Percentiles rank a stretch among this genome's conserved stretches.
Evolutionary conservation across 2,888 invertebrate species (phyloP).

Genomic region (Clivina fossor): DNA sequence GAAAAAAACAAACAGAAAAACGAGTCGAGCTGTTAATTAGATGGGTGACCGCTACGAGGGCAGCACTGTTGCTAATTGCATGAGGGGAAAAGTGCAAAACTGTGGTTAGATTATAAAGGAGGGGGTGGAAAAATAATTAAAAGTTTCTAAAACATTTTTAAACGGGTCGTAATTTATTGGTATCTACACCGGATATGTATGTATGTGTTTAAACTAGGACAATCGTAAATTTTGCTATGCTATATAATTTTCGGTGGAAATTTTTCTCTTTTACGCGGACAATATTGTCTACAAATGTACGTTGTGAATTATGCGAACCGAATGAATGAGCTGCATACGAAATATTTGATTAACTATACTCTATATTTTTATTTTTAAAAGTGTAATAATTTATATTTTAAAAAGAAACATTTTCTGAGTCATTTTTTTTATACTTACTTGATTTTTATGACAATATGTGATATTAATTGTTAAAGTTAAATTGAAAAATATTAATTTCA

Average conservation of each 20-base stretch:
- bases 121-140: neutral
- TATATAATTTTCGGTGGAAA: no score
- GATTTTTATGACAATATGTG: no score
- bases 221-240: no score
- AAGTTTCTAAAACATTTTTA: neutral
- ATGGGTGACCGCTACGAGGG: neutral
- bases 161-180: neutral
- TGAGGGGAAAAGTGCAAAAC: neutral
- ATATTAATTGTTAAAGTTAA: no score
- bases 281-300: no score
- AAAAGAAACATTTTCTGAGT: neutral
- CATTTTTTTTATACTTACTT: no score
- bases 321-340: no score
- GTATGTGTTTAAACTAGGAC: neutral
- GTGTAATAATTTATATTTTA: neutral
- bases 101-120: neutral
- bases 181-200: no score
- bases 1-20: neutral
- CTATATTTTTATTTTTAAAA: neutral
- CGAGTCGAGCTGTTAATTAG: neutral
- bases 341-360: no score
- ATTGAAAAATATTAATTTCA: no score
- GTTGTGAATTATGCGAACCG: no score
- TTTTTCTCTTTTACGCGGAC: no score
- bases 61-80: neutral